Base-by-base conservation (phyloP, 2,888 invertebrate species). In the Eristalis pertinax region DNA sequence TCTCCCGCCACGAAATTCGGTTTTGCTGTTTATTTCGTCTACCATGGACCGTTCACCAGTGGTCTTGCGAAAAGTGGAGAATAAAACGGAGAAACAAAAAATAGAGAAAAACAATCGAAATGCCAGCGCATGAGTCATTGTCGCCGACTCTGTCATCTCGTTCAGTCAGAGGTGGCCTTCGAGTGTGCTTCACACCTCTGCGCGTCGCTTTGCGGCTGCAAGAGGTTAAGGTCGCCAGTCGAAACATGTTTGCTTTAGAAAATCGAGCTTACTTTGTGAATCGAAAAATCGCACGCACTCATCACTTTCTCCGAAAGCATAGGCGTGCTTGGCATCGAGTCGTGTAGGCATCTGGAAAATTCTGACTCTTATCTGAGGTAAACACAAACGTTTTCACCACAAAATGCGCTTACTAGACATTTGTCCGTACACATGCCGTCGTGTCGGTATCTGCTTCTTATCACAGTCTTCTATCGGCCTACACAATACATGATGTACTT, bases 1-100 rank as follows among this genome's bases (percentile, higher is more conserved):
- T 72, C 64, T 68, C 72, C 73, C 73, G 43, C 75, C 76, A 72
- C 32, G 29, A 73, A 43, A 56, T 76, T 76, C 26, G 56, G 68
- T 80, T 76, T 72, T n/a, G 69, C 62, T 70, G 22, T 72, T n/a
- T 72, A 64, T 64, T 38, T 72, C 65, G 65, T 29, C 70, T 78
- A 58, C 56, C 58, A 41, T 64, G 38, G 64, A 58, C 78, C 70
- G 60, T 60, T 19, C 50, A 38, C 43, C 58, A 78, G 64, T 78
- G 38, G 64, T 43, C 41, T 67, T 60, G 70, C 70, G 22, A 70
- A 58, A 70, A 29, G 11, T 43, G 63, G 62, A 50, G 50, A 50
- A 58, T 3, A 64, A 15, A 32, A 32, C 32, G 32, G 56, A 22
- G 62, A 8, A 32, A n/a, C 38, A 11, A 32, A n/a, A n/a, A n/a